A percentile compares a stretch with the other conserved stretches of the same genome.
phyloP scores from a whole-genome alignment of 2,113 vertebrate species.

The Anseranas semipalmata region DNA sequence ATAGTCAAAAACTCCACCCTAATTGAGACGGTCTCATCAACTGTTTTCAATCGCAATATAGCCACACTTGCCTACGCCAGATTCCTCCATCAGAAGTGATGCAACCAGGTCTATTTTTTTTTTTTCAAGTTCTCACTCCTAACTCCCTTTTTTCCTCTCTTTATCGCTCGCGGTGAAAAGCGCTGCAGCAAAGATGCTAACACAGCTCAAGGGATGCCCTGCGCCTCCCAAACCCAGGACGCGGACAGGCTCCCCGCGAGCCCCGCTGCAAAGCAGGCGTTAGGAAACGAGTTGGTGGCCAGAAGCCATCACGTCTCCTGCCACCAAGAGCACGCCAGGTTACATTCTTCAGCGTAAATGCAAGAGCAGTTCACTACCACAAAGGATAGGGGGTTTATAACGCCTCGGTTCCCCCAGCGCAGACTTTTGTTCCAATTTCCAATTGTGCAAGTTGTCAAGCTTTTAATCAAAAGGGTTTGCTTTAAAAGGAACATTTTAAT shows the following conservation, averaged over 20 bases:
- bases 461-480: neutral
- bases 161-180: neutral
- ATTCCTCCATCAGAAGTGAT: too few relatives aligned
- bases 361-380: neutral
- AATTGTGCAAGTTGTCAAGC: neutral
- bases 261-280: too few relatives aligned
- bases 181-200: too few relatives aligned
- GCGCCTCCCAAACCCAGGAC: neutral
- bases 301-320: too few relatives aligned
- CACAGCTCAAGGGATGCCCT: neutral
- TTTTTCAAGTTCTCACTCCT: neutral
- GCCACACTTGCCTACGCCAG: too few relatives aligned
- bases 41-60: accelerated
- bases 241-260: neutral
- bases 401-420: accelerated
- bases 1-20: neutral
- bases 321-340: neutral
- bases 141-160: neutral
- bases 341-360: neutral
- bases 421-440: neutral
- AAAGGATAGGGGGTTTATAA: neutral
- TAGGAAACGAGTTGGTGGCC: too few relatives aligned
- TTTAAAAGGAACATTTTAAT: conserved; percentile 7
- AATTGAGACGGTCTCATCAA: accelerated
- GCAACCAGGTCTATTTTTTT: neutral